Evolutionary conservation across 2,113 vertebrate species (phyloP), one percentile per base, ranked within the genome.

Genomic region (Hemicordylus capensis): DNA sequence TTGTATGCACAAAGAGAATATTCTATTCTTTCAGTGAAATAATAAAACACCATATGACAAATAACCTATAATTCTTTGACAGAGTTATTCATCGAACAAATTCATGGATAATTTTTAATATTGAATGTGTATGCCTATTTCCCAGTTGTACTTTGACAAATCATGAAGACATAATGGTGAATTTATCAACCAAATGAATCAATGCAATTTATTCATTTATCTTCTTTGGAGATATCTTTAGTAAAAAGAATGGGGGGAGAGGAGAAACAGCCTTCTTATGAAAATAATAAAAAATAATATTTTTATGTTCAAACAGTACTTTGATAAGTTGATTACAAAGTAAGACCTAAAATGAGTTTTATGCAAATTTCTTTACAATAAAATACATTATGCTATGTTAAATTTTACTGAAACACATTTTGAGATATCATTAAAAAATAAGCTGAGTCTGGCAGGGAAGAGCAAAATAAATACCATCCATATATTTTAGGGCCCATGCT

Each of bases 291-390:
- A 90, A 82, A 15, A 63, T 48, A 81, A 89, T 6, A 76, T 89
- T 88, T 73, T 92, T 73, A 67, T 88, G 84, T 89, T 87, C 77
- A 89, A 37, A 91, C 80, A 91, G 84, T 72, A 85, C 69, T 67
- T 70, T 84, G 77, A 89, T 87, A 82, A 42, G 56, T 85, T 76
- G 34, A 92, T 73, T 93, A 85, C 73, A 82, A 88, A 72, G 84
- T 85, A 91, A 91, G 69, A 51, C 85, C 90, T 69, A 87, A 91
- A 92, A 94, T 93, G 73, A 88, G 88, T 90, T 89, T 94, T 89
- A 84, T 93, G 39, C 89, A 89, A 80, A 95, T 87, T 87, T 91
- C 87, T 70, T 6, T 56, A 64, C 94, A 89, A 12, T 89, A 89
- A 90, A 94, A 88, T 87, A 10, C 82, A 91, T 87, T 91, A 64